Evolutionary conservation across 1,140 invertebrate species (phyloP), one percentile per base, ranked within the genome.

Genomic region (Leucophenga varia): DNA sequence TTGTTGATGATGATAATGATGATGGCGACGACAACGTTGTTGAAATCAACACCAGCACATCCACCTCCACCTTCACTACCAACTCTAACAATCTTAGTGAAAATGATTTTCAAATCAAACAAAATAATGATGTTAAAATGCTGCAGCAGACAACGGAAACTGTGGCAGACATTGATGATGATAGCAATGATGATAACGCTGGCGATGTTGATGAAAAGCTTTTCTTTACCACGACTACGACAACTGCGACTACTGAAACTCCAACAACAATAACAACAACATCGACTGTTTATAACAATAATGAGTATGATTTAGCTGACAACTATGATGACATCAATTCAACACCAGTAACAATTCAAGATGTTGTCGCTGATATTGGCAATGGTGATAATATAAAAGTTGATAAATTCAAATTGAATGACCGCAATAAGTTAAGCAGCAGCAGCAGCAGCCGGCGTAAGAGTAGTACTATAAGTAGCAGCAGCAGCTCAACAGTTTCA

Each of bases 241-340:
- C 31, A 32, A n/a, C 2, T 14, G 12, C 31, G 14, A n/a, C 9
- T 32, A 14, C 31, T n/a, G 12, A 12, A 32, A n/a, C 31, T n/a
- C 14, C 31, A 32, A 4, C 31, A 32, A n/a, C 31, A 32, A n/a
- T 32, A 4, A n/a, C 31, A 32, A n/a, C 9, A 8, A n/a, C 31
- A 32, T 32, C 31, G 12, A 14, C 31, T n/a, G n/a, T n/a, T n/a
- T n/a, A 67, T 57, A 70, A 65, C 53, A 59, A 67, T 70, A 72
- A 72, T 72, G 61, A 64, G 61, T 55, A 56, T 64, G 69, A 72
- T 72, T 72, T 72, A 53, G 54, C 55, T 61, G 61, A 68, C 61
- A 68, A 57, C 54, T 57, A 68, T 57, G 54, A 65, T 65, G 50
- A 60, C 47, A 41, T 30, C 25, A 21, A 39, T 31, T 28, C 31